A percentile compares a stretch with the other conserved stretches of the same genome.
Evolutionary conservation across 2,888 invertebrate species (phyloP).

Genomic region (Rosalia funebris): DNA sequence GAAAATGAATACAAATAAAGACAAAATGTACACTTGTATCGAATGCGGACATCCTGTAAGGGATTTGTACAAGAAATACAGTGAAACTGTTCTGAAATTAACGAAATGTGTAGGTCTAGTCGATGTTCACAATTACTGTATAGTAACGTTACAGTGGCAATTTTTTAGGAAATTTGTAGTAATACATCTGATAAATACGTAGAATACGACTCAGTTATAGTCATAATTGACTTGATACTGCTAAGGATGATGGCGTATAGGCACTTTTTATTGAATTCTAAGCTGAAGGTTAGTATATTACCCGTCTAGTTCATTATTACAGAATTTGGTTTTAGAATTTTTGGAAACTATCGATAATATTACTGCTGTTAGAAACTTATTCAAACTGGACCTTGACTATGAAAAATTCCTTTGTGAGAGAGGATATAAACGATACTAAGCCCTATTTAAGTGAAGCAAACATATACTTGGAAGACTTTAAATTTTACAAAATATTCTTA

Average conservation of each 20-base stretch:
- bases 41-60: constrained; percentile 74
- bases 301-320: neutral
- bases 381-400: constrained; percentile 69
- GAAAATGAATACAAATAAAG: constrained; percentile 16
- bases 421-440: constrained; percentile 43
- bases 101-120: constrained; percentile 74
- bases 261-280: constrained; percentile 84
- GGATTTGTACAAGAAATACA: constrained; percentile 76
- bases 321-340: constrained; percentile 52
- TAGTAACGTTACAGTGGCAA: neutral
- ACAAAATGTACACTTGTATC: constrained; percentile 66
- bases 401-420: constrained; percentile 29
- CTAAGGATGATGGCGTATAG: constrained; percentile 84
- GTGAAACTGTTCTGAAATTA: constrained; percentile 76
- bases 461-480: constrained; percentile 54
- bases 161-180: constrained; percentile 76
- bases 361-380: constrained; percentile 84
- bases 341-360: constrained; percentile 79
- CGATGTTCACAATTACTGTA: neutral
- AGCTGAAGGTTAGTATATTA: constrained; percentile 73
- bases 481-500: constrained; percentile 55
- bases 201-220: constrained; percentile 89
- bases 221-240: constrained; percentile 85
- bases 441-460: constrained; percentile 45
- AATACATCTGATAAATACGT: constrained; percentile 88